phyloP scores from a whole-genome alignment of 2,113 vertebrate genomes.

The Tautogolabrus adspersus region DNA sequence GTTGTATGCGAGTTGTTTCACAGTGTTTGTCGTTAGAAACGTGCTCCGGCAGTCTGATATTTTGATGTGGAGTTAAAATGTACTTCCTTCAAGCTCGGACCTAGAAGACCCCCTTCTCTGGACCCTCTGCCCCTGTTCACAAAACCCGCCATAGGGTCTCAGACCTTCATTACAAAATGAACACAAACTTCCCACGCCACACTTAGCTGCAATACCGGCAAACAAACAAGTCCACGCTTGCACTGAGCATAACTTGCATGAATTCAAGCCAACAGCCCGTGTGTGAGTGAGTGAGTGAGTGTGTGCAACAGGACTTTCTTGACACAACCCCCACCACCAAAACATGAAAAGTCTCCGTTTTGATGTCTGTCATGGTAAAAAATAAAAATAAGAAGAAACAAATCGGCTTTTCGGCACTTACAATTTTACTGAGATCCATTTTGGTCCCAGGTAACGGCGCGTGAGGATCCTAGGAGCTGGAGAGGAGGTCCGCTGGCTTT shows the following conservation, averaged over 20 bases:
- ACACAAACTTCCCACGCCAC: conserved; percentile 58
- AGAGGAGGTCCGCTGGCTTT: conserved; percentile 41
- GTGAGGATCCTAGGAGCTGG: conserved; percentile 35
- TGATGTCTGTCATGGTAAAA: background rate
- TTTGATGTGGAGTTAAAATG: background rate
- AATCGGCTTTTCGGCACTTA: conserved; percentile 63
- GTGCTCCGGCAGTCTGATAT: background rate
- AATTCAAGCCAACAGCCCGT: conserved; percentile 28
- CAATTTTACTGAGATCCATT: conserved; percentile 86
- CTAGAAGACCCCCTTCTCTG: conserved; percentile 15
- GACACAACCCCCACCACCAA: conserved; percentile 62
- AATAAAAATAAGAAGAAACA: background rate
- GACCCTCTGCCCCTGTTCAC: conserved; percentile 5
- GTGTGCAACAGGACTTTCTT: conserved; percentile 32
- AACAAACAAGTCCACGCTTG: conserved; percentile 53
- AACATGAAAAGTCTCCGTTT: background rate
- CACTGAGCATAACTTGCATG: conserved; percentile 42
- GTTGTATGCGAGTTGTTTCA: background rate
- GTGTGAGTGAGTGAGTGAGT: too few species aligned
- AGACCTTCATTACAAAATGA: conserved; percentile 12
- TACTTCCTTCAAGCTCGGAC: background rate
- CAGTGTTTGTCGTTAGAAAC: background rate
- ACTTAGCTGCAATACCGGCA: conserved; percentile 9
- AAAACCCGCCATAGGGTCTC: background rate
- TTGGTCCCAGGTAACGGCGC: conserved; percentile 22